phyloP scores from a whole-genome alignment of 2,888 invertebrate species.

The Adelognathus sp. region DNA sequence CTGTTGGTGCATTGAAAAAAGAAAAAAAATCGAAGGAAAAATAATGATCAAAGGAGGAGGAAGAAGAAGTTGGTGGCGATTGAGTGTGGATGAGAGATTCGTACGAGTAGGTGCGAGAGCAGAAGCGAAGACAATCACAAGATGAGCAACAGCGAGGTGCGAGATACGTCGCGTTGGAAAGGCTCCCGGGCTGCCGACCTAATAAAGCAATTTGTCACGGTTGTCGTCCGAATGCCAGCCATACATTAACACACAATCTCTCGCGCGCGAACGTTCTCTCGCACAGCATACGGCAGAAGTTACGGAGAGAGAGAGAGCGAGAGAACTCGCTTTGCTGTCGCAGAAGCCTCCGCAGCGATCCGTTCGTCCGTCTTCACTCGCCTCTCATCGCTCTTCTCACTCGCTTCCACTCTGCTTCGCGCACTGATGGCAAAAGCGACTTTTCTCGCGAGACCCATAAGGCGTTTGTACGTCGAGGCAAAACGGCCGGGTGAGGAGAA shows the following conservation, averaged over 20 bases:
- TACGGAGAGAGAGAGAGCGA: not conserved
- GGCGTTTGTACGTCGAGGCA: constrained; percentile 20
- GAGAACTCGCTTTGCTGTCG: constrained; percentile 69
- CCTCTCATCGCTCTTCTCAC: constrained; percentile 13
- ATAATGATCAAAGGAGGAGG: constrained; percentile 56
- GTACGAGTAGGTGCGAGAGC: constrained; percentile 2
- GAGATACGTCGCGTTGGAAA: constrained; percentile 68
- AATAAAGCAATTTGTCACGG: constrained; percentile 81
- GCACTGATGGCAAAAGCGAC: constrained; percentile 23
- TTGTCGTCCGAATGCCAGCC: constrained; percentile 80
- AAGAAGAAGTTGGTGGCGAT: constrained; percentile 34
- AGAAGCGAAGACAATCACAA: constrained; percentile 68
- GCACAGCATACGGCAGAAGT: not conserved
- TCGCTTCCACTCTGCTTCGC: constrained; percentile 25
- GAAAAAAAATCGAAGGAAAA: constrained; percentile 11
- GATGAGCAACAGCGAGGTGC: constrained; percentile 73
- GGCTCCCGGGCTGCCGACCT: constrained; percentile 79
- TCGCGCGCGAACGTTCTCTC: constrained; percentile 63
- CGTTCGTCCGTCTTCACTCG: constrained; percentile 17
- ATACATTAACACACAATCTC: constrained; percentile 80
- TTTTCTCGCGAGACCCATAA: constrained; percentile 23
- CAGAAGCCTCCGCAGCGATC: constrained; percentile 16
- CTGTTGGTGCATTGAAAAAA: constrained; percentile 3
- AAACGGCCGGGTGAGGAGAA: not conserved
- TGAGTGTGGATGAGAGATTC: constrained; percentile 4